A percentile compares a stretch with the other conserved stretches of the same genome.
phyloP scores from a whole-genome alignment of 2,113 vertebrate genomes.

The Hippocampus barbouri region DNA sequence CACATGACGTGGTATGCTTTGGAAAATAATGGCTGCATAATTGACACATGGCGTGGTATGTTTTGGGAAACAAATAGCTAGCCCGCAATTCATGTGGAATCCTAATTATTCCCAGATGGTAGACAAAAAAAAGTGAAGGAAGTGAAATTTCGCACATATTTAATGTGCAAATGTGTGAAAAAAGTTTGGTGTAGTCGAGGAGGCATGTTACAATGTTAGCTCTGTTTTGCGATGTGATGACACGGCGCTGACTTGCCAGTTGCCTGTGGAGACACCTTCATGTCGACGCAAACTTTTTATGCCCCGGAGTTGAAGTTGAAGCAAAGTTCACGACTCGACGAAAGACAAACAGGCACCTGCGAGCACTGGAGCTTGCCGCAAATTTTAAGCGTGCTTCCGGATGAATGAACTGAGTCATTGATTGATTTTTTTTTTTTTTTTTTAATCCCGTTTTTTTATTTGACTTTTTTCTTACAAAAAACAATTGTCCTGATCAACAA shows the following conservation, averaged over 20 bases:
- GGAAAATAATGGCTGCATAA: no score
- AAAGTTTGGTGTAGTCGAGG: background rate
- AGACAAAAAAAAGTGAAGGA: background rate
- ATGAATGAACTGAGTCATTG: background rate
- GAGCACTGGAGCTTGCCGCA: background rate
- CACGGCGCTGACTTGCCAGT: background rate
- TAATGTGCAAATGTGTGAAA: background rate
- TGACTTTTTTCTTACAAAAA: conserved; percentile 72
- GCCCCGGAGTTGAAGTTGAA: background rate
- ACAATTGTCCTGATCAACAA: conserved; percentile 72
- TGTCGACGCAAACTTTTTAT: background rate
- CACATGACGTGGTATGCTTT: no score
- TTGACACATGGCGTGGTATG: no score
- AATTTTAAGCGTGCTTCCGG: background rate
- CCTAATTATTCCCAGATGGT: background rate
- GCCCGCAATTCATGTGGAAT: background rate
- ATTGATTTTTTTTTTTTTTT: background rate
- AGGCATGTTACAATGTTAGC: background rate
- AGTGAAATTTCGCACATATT: background rate
- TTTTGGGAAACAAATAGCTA: background rate
- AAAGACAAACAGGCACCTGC: conserved; percentile 1
- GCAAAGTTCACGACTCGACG: background rate
- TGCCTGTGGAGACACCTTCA: background rate
- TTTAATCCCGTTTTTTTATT: conserved; percentile 33
- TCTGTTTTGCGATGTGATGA: background rate